These are phyloP conservation scores for Erpetoichthys calabaricus DNA, from an alignment of 2,797 vertebrate species.

Conservation along the genomic window DNA sequence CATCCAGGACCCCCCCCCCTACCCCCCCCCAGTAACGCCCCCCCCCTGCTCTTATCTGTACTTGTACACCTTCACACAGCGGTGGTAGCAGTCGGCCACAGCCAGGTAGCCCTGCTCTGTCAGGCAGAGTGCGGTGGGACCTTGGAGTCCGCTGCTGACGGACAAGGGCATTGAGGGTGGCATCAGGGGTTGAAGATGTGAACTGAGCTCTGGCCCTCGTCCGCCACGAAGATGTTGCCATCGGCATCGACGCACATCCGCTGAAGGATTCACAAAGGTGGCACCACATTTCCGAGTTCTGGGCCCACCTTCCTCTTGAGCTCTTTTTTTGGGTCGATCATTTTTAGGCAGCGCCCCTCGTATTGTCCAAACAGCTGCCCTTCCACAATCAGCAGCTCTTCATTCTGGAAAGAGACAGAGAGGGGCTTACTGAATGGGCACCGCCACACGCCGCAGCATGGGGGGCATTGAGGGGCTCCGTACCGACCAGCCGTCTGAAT, in stretches of 20 bases:
- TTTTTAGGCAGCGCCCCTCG: conserved; percentile 8
- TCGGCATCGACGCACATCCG: conserved; percentile 11
- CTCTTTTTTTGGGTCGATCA: conserved; percentile 13
- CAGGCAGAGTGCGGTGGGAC: conserved; percentile 15
- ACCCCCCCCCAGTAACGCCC: neutral
- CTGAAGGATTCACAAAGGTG: conserved; percentile 9
- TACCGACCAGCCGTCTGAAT: too few relatives aligned
- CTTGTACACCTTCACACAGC: conserved; percentile 21
- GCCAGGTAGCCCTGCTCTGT: conserved; percentile 15
- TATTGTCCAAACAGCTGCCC: conserved; percentile 16
- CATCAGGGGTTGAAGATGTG: conserved; percentile 21
- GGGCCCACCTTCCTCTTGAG: conserved; percentile 18
- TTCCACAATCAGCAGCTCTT: conserved; percentile 23
- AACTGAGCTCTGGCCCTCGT: conserved; percentile 14
- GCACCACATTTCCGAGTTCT: conserved; percentile 1
- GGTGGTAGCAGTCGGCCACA: conserved; percentile 20
- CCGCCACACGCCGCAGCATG: too few relatives aligned
- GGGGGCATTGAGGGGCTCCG: too few relatives aligned
- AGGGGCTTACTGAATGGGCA: neutral
- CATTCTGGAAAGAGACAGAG: conserved; percentile 9
- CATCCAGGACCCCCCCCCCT: conserved; percentile 11
- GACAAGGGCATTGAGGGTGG: conserved; percentile 7
- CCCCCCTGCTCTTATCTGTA: conserved; percentile 13
- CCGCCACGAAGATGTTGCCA: conserved; percentile 15
- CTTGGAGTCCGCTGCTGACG: conserved; percentile 14